phyloP scores from a whole-genome alignment of 2,113 vertebrate genomes.

The Gallinago paraguaiae region DNA sequence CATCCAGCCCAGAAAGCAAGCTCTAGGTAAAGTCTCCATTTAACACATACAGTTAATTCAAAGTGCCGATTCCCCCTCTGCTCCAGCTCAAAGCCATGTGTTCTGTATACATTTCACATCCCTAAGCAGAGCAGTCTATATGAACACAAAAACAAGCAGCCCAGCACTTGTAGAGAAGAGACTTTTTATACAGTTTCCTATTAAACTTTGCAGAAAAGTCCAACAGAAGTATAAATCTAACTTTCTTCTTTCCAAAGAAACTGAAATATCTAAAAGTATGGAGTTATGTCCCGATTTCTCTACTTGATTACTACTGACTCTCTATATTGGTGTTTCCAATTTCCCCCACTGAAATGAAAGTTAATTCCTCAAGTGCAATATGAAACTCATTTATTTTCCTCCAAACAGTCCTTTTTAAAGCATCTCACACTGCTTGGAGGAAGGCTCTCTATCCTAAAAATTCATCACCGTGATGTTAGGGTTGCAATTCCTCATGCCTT shows the following conservation, averaged over 20 bases:
- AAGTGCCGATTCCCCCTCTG: not conserved
- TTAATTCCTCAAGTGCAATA: slow-evolving; percentile 20
- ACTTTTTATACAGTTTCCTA: not conserved
- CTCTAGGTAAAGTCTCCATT: not conserved
- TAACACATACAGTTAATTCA: accelerated
- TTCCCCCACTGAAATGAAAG: not conserved
- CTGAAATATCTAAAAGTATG: not conserved
- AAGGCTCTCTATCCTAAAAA: not conserved
- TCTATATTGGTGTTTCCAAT: not conserved
- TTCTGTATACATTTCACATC: not conserved
- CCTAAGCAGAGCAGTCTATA: not conserved
- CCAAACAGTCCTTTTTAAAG: slow-evolving; percentile 19
- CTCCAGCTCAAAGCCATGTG: not conserved
- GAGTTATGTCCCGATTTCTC: not conserved
- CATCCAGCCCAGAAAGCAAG: not conserved
- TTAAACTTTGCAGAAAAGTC: not conserved
- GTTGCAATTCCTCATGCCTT: not conserved
- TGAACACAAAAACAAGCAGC: not conserved
- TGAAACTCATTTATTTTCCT: slow-evolving; percentile 28
- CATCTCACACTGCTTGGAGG: not conserved
- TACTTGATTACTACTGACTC: not conserved
- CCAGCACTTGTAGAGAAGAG: not conserved
- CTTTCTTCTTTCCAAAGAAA: not conserved
- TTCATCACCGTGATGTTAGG: not conserved
- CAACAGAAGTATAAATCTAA: not conserved